Percentiles rank a stretch among this genome's conserved stretches.
Evolutionary conservation across 2,888 invertebrate genomes (phyloP).

Genomic region (Colostygia pectinataria): DNA sequence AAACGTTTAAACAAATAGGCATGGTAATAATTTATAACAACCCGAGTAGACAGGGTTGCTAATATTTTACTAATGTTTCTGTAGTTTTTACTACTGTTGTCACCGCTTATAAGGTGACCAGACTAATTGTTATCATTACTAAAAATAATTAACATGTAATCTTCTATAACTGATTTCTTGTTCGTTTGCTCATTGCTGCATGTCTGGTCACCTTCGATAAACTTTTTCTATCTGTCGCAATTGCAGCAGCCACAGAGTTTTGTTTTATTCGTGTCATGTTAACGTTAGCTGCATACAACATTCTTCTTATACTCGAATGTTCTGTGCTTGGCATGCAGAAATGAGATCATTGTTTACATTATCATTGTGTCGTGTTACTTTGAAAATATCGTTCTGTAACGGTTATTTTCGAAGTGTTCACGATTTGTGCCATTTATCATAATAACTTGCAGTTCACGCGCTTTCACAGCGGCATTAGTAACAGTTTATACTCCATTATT

Average conservation of each 20-base stretch:
- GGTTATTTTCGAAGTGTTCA: constrained; percentile 54
- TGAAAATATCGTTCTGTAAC: constrained; percentile 34
- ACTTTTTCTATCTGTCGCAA: constrained; percentile 56
- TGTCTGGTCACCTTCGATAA: constrained; percentile 78
- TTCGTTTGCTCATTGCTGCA: constrained; percentile 71
- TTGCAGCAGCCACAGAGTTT: constrained; percentile 54
- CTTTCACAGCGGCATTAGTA: constrained; percentile 74
- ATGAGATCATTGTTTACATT: constrained; percentile 66
- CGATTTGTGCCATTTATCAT: constrained; percentile 64
- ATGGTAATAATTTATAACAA: constrained; percentile 58
- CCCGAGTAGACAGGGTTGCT: constrained; percentile 73
- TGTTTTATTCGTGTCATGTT: constrained; percentile 53
- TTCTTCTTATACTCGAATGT: constrained; percentile 61
- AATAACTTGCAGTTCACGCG: constrained; percentile 67
- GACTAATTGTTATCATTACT: constrained; percentile 49
- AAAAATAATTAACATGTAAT: constrained; percentile 22
- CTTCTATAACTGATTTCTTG: constrained; percentile 18
- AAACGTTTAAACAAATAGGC: constrained; percentile 50
- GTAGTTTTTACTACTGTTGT: constrained; percentile 64
- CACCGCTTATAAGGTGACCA: constrained; percentile 79
- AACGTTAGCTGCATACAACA: constrained; percentile 66
- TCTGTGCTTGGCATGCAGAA: constrained; percentile 82
- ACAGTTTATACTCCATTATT: constrained; percentile 55
- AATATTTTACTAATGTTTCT: constrained; percentile 48
- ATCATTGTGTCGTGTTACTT: constrained; percentile 58